These are phyloP conservation scores for Gadus macrocephalus DNA, from an alignment of 2,113 vertebrate species.

Conservation along the genomic window DNA sequence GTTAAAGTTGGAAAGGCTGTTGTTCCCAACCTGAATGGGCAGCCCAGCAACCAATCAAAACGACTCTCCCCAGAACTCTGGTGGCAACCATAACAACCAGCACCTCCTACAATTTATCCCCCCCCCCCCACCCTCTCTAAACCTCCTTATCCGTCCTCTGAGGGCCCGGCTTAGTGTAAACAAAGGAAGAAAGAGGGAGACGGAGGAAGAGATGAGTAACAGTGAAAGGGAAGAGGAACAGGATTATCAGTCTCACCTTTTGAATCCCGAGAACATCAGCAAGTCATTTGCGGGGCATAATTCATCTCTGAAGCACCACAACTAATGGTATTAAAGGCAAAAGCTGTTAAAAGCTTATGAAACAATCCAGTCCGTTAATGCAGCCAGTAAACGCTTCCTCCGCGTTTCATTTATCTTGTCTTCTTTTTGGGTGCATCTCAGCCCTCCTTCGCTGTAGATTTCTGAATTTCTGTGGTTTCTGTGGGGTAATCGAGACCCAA, in stretches of 20 bases:
- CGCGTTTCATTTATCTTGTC: conserved; percentile 1
- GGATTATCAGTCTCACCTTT: conserved; percentile 64
- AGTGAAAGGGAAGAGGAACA: conserved; percentile 56
- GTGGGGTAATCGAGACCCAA: too few relatives aligned
- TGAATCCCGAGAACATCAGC: conserved; percentile 61
- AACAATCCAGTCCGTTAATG: conserved; percentile 31
- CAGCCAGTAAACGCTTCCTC: conserved; percentile 27
- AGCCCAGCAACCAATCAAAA: too few relatives aligned
- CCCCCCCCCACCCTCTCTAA: conserved; percentile 47
- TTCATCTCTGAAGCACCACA: conserved; percentile 62
- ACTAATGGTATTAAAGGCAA: conserved; percentile 56
- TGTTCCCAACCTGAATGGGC: too few relatives aligned
- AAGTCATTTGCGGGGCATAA: conserved; percentile 64
- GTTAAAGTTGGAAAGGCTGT: too few relatives aligned
- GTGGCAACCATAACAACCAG: too few relatives aligned
- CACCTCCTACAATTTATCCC: neutral
- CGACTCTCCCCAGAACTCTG: too few relatives aligned
- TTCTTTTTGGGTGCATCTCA: neutral
- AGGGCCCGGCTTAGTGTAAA: conserved; percentile 69
- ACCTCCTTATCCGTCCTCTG: conserved; percentile 67
- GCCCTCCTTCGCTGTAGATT: conserved; percentile 7
- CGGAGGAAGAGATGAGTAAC: conserved; percentile 51
- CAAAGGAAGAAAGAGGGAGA: conserved; percentile 54
- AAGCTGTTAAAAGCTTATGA: conserved; percentile 48
- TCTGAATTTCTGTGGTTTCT: too few relatives aligned